Base-by-base conservation (phyloP, 2,113 vertebrate genomes). In the Nycticebus coucang region DNA sequence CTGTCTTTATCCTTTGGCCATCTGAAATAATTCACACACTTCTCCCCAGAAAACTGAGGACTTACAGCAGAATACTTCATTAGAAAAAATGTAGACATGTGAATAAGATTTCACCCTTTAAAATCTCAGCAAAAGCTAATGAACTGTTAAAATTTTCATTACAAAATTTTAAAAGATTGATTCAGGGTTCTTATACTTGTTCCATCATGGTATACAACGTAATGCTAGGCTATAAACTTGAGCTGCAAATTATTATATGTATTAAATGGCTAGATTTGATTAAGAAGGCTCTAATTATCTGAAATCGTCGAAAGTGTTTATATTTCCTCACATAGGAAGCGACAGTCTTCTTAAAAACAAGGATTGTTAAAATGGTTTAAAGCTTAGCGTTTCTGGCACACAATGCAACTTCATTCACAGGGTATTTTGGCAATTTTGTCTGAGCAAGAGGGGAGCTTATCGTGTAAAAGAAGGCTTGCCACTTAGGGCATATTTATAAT, bases 401-500 rank as follows among this genome's bases (percentile, higher is more conserved):
- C 91, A 97, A 96, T 0, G 24, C 83, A 97, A 97, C 91, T 97
- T 97, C 98, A 98, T 97, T 98, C 97, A 98, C 96, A 96, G 96
- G 96, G 96, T 93, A 98, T 97, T 99, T 99, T 99, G 98, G 98
- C 98, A 99, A 98, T 98, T 97, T 94, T 89, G 95, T 96, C 66
- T 94, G 95, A 98, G 96, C 95, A 97, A 98, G 93, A 97, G 89
- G 8, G 94, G 95, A 95, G n/a, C 71, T 97, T 97, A 55, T 92
- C 97, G 97, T 98, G 96, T 98, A 97, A 97, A 97, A 93, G 95
- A 96, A 97, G 50, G 94, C 96, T 95, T 97, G 62, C 97, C 92
- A 78, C 91, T 95, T 41, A 96, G 90, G 91, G 96, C 68, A 92
- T 89, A 95, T 92, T 97, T 98, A 97, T 98, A 96, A 95, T 95